Percentiles rank a stretch among this genome's conserved stretches.
phyloP scores from a whole-genome alignment of 2,888 invertebrate species.

The Achlya flavicornis region DNA sequence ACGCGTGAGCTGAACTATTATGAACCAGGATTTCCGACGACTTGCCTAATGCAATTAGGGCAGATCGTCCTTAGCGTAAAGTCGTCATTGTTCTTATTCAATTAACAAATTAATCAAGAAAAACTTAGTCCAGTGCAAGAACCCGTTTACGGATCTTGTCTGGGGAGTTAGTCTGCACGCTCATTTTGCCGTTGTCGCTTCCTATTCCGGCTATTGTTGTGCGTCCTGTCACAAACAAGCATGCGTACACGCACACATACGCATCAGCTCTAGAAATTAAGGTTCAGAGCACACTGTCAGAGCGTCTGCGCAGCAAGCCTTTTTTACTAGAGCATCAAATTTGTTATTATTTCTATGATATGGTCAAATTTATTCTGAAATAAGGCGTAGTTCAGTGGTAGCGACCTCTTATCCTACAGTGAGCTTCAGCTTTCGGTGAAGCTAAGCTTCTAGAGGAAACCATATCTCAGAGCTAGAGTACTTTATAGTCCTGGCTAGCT shows the following conservation, averaged over 20 bases:
- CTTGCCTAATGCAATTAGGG: slow-evolving; percentile 49
- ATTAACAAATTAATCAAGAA: slow-evolving; percentile 60
- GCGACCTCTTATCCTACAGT: too few species aligned
- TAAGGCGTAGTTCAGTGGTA: too few species aligned
- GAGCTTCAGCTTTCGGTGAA: too few species aligned
- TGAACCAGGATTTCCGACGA: slow-evolving; percentile 78
- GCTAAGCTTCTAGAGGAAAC: too few species aligned
- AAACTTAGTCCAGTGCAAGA: slow-evolving; percentile 58
- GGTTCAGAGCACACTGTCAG: slow-evolving; percentile 5
- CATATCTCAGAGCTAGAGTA: too few species aligned
- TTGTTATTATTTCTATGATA: background rate
- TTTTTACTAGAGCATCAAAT: background rate
- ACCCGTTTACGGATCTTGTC: slow-evolving; percentile 74
- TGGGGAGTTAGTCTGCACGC: slow-evolving; percentile 65
- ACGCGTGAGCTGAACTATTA: slow-evolving; percentile 38
- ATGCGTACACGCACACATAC: slow-evolving; percentile 58
- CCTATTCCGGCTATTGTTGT: slow-evolving; percentile 82
- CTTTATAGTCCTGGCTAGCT: too few species aligned
- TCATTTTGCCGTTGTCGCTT: slow-evolving; percentile 74
- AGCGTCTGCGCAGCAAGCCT: background rate
- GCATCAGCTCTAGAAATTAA: slow-evolving; percentile 34
- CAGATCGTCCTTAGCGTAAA: slow-evolving; percentile 60
- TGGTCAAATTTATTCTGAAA: background rate
- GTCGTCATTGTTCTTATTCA: slow-evolving; percentile 60
- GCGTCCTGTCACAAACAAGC: slow-evolving; percentile 72